Evolutionary conservation across 2,113 vertebrate species (phyloP).

Genomic region (Prunella fulvescens): DNA sequence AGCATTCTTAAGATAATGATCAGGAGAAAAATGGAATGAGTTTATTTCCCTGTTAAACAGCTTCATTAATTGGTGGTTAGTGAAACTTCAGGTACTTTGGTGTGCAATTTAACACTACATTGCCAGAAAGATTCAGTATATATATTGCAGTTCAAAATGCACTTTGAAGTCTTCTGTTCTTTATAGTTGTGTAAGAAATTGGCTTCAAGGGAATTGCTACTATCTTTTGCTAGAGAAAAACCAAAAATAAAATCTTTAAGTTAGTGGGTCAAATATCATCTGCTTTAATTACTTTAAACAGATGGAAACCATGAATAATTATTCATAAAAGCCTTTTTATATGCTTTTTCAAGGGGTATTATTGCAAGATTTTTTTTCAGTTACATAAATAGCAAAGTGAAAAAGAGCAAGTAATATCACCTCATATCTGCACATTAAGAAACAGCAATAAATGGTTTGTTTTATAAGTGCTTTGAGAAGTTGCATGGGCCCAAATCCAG

Average conservation of each 20-base stretch:
- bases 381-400: background rate
- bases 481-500: background rate
- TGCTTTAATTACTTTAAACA: constrained; percentile 13
- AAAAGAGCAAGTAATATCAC: background rate
- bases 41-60: background rate
- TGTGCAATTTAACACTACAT: background rate
- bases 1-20: background rate
- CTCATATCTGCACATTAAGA: background rate
- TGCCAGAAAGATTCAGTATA: background rate
- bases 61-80: background rate
- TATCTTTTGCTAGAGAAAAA: background rate
- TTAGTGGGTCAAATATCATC: background rate
- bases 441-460: background rate
- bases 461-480: background rate
- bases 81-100: background rate
- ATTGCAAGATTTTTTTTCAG: background rate
- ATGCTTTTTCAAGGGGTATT: background rate
- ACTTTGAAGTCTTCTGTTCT: background rate
- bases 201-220: background rate
- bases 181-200: background rate
- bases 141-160: background rate
- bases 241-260: constrained; percentile 7
- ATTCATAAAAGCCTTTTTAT: background rate
- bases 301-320: constrained; percentile 10
- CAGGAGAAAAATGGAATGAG: background rate